Conservation (phyloP, 2,797 vertebrate genomes). For the Helicolenus hilgendorfi region DNA sequence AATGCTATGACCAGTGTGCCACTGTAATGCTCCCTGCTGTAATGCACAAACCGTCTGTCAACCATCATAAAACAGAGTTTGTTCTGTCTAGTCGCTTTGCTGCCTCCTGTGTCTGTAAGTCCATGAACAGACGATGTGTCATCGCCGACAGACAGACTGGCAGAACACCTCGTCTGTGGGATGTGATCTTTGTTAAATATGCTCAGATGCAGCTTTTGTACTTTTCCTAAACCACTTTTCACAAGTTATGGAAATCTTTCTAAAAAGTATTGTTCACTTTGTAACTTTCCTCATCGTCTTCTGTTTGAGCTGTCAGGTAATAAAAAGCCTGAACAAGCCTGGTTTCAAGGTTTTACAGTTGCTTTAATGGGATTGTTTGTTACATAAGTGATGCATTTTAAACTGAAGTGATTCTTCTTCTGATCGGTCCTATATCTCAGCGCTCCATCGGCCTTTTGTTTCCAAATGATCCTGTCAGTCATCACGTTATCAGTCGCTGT, state of each 20-base stretch:
- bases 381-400: neutral
- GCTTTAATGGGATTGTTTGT: neutral
- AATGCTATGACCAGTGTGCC: neutral
- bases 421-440: neutral
- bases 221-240: constrained; percentile 9
- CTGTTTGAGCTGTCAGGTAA: neutral
- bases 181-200: neutral
- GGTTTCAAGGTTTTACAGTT: neutral
- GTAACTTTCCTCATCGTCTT: neutral
- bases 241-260: neutral
- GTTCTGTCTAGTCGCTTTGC: neutral
- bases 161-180: neutral
- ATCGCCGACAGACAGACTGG: neutral
- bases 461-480: neutral
- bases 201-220: neutral
- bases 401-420: neutral
- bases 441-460: neutral
- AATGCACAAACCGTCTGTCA: constrained; percentile 9
- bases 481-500: neutral
- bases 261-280: neutral
- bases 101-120: neutral
- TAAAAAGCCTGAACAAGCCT: neutral
- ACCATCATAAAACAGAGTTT: constrained; percentile 23
- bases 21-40: neutral
- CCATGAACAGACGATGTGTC: constrained; percentile 53